Base-by-base conservation (phyloP, 2,888 invertebrate genomes). In the Bhutanitis thaidina region DNA sequence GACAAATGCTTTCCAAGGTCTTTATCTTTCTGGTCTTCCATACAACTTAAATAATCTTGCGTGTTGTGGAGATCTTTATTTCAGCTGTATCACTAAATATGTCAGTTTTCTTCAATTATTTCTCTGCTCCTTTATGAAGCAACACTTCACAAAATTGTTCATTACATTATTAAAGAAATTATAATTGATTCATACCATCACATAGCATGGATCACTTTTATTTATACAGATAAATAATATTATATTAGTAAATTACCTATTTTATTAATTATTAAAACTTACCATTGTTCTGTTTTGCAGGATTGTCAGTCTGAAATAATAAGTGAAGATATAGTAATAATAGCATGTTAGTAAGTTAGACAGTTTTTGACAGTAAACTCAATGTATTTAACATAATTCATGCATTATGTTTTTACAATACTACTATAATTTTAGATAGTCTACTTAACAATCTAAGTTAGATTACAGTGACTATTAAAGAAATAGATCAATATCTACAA, bases 271-370 rank as follows among this genome's bases (percentile, higher is more conserved):
- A 15, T 12, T 47, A 58, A 55, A 59, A 74, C 91, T 91, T 90
- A 91, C 91, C 90, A 74, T 91, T 90, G 59, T 84, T 84, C 52
- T 63, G 72, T 73, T 92, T 91, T 53, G 91, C 76, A 67, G 90
- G 90, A 65, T 84, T 91, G 67, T 93, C 93, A 67, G 89, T 83
- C 91, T 91, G 88, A 61, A 90, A 89, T 58, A 16, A 32, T 32
- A 63, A 62, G 25, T 46, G n/a, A 36, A 51, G 43, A 34, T 34
- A 1, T 25, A 12, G 1, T 25, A 12, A 16, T 50, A 27, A 8
- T 12, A 44, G 34, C n/a, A 14, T 43, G 35, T 41, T 37, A 20
- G 29, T 41, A 10, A 13, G 38, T 32, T 36, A 43, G 29, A 15
- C 1, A 8, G 12, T 32, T 30, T 13, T 16, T 27, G 10, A 27